Base-by-base conservation (phyloP, 2,797 vertebrate genomes). In the Chloroceryle amazona region DNA sequence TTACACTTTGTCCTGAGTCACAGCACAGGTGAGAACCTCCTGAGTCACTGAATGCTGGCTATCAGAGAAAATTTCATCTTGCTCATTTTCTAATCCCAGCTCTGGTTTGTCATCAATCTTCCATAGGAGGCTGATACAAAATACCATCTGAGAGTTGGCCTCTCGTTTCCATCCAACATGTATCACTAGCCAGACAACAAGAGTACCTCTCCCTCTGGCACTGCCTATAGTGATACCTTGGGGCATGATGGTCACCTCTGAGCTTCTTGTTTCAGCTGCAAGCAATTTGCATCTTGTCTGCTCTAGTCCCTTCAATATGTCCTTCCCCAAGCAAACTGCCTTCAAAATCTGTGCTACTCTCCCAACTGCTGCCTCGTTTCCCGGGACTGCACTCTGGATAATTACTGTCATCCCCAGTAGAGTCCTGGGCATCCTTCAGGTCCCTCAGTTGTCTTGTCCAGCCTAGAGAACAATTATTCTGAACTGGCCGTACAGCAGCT, bases 141-240 rank as follows among this genome's bases (percentile, higher is more conserved):
- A 65, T 62, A 42, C 3, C 51, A 5, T 41, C 44, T 52, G 57
- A 68, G 57, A 23, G 18, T 41, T 0, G 0, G 20, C 15, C 29
- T 67, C 74, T 72, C 41, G 49, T 44, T 95, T 81, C 75, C 70
- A 74, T 12, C 61, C 20, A 47, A 44, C 9, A 10, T 0, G 0
- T 49, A 19, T 31, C 39, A 44, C 61, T 60, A 71, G 31, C 13
- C 52, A 66, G 79, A 33, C 0, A 7, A 44, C 5, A 49, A 71
- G 33, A 89, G 26, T n/a, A 54, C 29, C 25, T 63, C 20, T 62
- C 15, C 17, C 42, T 55, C 44, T 84, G 44, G 11, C n/a, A 31
- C 10, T 33, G 31, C 15, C 42, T 54, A 1, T 23, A 9, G 20
- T 2, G 19, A 70, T 39, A 76, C 10, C 4, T 47, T 35, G 26